phyloP scores from a whole-genome alignment of 2,888 invertebrate genomes.

The Peribatodes rhomboidaria region DNA sequence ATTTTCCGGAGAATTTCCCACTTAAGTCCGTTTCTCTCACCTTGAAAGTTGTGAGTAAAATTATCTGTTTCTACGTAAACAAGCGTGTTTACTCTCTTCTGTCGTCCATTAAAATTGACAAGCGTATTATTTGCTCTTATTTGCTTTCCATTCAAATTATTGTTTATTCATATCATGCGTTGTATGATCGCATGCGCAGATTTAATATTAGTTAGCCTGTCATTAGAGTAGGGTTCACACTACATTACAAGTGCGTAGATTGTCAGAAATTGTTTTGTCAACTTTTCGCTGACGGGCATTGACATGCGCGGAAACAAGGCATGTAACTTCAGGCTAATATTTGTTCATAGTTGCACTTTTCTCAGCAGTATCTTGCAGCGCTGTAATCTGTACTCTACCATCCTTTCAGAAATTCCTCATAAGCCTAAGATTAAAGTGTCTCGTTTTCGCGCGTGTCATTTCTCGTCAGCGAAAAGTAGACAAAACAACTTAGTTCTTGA shows the following conservation, averaged over 20 bases:
- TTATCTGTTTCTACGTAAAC: background rate
- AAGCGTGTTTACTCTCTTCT: constrained; percentile 10
- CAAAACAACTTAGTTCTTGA: no score
- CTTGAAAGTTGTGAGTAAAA: constrained; percentile 1
- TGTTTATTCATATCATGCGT: constrained; percentile 43
- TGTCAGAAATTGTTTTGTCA: no score
- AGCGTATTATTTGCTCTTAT: constrained; percentile 38
- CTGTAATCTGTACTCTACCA: no score
- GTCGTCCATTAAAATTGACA: constrained; percentile 24
- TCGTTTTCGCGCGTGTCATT: no score
- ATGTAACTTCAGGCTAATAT: no score
- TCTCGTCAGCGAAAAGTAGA: no score
- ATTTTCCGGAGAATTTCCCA: background rate
- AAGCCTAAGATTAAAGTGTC: no score
- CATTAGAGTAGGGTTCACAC: constrained; percentile 14
- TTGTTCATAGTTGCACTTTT: no score
- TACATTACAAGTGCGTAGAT: background rate
- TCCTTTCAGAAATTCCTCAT: no score
- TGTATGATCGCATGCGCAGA: constrained; percentile 56
- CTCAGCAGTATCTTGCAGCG: no score
- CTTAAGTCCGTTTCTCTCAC: background rate
- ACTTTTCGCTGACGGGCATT: no score
- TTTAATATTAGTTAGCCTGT: constrained; percentile 50
- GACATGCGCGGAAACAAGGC: no score
- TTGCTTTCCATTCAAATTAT: constrained; percentile 45